phyloP scores from a whole-genome alignment of 2,113 vertebrate genomes.

The Gulo gulo region DNA sequence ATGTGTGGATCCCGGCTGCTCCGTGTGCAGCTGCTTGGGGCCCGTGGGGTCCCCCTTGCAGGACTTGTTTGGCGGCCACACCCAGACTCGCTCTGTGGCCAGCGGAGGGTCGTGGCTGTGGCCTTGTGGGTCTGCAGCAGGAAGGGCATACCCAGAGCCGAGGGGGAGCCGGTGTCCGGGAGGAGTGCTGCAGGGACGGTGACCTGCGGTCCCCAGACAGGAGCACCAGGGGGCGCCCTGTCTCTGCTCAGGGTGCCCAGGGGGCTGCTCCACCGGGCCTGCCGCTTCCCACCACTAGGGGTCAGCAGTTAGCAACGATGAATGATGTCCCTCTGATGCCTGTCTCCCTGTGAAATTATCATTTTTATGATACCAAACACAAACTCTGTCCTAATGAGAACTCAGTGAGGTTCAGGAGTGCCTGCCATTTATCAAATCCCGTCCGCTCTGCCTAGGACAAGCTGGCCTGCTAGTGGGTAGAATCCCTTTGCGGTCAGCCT shows the following conservation, averaged over 20 bases:
- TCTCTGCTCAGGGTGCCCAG: too few species aligned
- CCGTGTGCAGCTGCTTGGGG: accelerated
- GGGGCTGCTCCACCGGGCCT: background rate
- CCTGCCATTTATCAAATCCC: background rate
- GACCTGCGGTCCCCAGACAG: background rate
- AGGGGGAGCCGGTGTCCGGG: accelerated
- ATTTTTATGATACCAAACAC: background rate
- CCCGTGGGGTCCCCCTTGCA: accelerated
- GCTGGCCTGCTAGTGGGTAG: background rate
- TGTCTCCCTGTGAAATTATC: background rate
- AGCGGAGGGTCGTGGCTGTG: background rate
- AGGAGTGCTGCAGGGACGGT: background rate
- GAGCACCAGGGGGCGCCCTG: too few species aligned
- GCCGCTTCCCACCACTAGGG: background rate
- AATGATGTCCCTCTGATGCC: background rate
- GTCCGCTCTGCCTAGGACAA: too few species aligned
- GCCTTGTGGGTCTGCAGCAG: background rate
- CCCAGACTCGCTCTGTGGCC: background rate
- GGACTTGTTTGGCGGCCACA: background rate
- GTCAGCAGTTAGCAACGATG: background rate
- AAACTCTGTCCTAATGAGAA: background rate
- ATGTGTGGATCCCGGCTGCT: background rate
- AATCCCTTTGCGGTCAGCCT: background rate
- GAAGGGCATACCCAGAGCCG: too few species aligned
- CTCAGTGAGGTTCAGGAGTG: background rate